Evolutionary conservation across 37 sponge, comb jelly and placozoan genomes (phyloP).

Genomic region (Haliclona indistincta): DNA sequence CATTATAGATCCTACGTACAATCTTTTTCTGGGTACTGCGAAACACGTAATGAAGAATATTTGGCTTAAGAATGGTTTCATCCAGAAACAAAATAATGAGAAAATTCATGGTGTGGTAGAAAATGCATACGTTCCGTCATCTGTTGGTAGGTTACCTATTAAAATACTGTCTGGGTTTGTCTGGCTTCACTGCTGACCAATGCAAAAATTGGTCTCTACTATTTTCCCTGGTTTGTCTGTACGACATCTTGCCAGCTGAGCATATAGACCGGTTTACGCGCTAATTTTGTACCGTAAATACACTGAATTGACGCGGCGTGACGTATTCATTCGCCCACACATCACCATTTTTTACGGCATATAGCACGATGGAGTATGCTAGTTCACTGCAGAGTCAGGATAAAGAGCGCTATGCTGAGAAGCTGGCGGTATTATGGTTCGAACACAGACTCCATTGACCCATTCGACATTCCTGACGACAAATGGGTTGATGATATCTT

Average conservation of each 20-base stretch:
- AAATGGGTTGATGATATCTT: too few species aligned
- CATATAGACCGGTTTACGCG: too few species aligned
- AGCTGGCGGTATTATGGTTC: too few species aligned
- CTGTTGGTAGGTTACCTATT: not conserved
- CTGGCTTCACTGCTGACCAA: constrained; percentile 6
- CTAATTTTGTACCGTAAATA: too few species aligned
- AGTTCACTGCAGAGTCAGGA: too few species aligned
- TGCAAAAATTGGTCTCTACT: constrained; percentile 8
- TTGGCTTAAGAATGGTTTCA: not conserved
- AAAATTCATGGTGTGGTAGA: not conserved
- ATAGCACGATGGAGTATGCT: too few species aligned
- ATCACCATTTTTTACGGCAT: too few species aligned
- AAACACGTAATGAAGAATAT: constrained; percentile 1
- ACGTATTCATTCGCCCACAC: too few species aligned
- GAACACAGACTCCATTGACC: too few species aligned
- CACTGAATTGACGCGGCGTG: too few species aligned
- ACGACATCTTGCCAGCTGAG: not conserved
- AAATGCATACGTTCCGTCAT: not conserved
- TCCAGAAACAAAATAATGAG: not conserved
- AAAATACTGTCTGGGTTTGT: constrained; percentile 6
- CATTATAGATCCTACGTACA: constrained; percentile 15
- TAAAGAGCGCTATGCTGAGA: too few species aligned
- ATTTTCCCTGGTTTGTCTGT: constrained; percentile 2
- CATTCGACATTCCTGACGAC: too few species aligned
- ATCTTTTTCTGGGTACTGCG: constrained; percentile 16